These are phyloP conservation scores for Muscicapa striata DNA, from an alignment of 2,797 vertebrate genomes.

Conservation along the genomic window DNA sequence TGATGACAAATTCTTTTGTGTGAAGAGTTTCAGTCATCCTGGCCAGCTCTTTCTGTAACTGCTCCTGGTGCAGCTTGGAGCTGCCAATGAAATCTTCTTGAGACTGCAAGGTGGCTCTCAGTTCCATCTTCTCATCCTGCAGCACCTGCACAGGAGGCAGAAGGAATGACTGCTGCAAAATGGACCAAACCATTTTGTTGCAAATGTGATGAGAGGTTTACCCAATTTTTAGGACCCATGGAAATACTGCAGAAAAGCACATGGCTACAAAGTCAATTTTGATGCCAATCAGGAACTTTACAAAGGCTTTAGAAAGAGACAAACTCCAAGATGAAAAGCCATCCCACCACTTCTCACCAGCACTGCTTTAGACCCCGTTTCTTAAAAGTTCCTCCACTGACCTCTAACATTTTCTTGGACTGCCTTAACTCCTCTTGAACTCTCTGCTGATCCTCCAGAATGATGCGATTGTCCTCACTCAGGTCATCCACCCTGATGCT, in stretches of 20 bases:
- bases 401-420: constrained; percentile 82
- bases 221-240: neutral
- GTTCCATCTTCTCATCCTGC: constrained; percentile 82
- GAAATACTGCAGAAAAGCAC: neutral
- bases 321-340: neutral
- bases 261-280: neutral
- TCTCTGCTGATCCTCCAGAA: constrained; percentile 72
- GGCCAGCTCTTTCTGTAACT: constrained; percentile 78
- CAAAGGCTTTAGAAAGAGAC: neutral
- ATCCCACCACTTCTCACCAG: neutral
- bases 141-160: constrained; percentile 67
- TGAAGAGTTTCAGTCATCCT: constrained; percentile 75
- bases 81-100: constrained; percentile 80
- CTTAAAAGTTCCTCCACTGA: constrained; percentile 62
- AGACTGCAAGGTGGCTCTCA: constrained; percentile 78
- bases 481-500: constrained; percentile 75
- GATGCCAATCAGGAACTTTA: neutral
- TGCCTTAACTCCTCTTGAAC: constrained; percentile 80
- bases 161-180: neutral
- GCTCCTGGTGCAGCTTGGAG: constrained; percentile 78
- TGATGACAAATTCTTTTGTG: constrained; percentile 80
- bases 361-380: neutral
- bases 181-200: neutral
- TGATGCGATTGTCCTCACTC: constrained; percentile 61
- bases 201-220: neutral